Evolutionary conservation across 2,797 vertebrate species (phyloP), one percentile per base, ranked within the genome.

Genomic region (Sylvilagus floridanus): DNA sequence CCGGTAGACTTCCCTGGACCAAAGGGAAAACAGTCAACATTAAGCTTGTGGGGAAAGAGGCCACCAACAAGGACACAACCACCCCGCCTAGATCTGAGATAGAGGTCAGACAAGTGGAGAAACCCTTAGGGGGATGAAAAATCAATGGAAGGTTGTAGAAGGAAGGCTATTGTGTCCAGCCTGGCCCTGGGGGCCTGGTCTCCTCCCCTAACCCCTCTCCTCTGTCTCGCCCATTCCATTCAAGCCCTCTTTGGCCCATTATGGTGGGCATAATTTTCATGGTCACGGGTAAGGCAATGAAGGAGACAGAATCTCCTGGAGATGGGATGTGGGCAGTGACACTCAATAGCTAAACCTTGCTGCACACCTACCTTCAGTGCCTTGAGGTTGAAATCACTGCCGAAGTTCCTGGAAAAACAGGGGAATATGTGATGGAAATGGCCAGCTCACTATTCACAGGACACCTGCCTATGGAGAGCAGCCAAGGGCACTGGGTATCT

Each of bases 1-100:
- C 88, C 76, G 42, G 63, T 88, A 84, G 92, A 82, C 83, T 97
- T 96, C 42, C 96, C 98, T 98, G 84, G 60, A 97, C 96, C 87
- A 97, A 97, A 95, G 52, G 42, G 71, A 86, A 91, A 89, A 92
- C 0, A 89, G 63, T 7, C 84, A 84, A 14, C 1, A 5, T 90
- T 32, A 95, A 24, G 69, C 30, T 71, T 93, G 30, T 76, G 78
- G 30, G 52, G 60, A 94, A 68, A 35, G 37, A 71, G 68, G 10
- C 10, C 37, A 47, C 21, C 1, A 57, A 7, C 0, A 24, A 83
- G 42, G 52, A 21, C 5, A 2, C 7, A 50, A 77, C 9, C 42
- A 50, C 12, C 12, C 54, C 4, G 5, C 35, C 32, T n/a, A 14
- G 30, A 79, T 81, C 92, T 63, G 63, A 93, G 82, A 28, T 4